Conservation (phyloP, 2,888 invertebrate genomes). For the Nymphalis urticae region DNA sequence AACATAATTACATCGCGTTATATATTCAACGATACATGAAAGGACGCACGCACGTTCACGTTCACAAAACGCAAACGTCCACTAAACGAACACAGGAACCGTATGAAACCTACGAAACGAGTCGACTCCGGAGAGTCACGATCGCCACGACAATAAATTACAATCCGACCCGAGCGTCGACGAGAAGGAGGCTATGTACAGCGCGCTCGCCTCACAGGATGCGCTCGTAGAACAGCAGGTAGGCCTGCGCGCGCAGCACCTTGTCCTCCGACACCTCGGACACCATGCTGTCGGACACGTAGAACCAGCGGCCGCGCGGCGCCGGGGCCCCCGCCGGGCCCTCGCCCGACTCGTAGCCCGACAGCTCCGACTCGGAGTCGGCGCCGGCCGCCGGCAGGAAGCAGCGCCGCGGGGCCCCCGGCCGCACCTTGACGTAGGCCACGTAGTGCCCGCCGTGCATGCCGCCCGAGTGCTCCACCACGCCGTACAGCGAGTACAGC, state of each 20-base stretch:
- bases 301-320: constrained; percentile 87
- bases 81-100: constrained; percentile 23
- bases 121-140: too few species aligned
- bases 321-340: constrained; percentile 60
- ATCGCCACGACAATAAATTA: constrained; percentile 14
- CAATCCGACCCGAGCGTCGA: constrained; percentile 1
- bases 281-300: constrained; percentile 95
- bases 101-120: constrained; percentile 19
- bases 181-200: constrained; percentile 18
- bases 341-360: constrained; percentile 79
- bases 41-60: constrained; percentile 7
- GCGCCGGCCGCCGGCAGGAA: constrained; percentile 83
- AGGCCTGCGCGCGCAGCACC: constrained; percentile 94
- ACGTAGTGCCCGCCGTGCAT: constrained; percentile 93
- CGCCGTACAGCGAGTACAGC: constrained; percentile 94
- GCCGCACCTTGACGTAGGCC: constrained; percentile 95
- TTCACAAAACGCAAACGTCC: constrained; percentile 23
- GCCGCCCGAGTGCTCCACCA: constrained; percentile 96
- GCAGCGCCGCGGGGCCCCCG: constrained; percentile 86
- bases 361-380: constrained; percentile 81
- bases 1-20: constrained; percentile 7
- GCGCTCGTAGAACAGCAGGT: constrained; percentile 97
- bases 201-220: constrained; percentile 9
- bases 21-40: background rate
- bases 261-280: constrained; percentile 89